Base-by-base conservation (phyloP, 2,888 invertebrate genomes). In the Archips crataeganus region DNA sequence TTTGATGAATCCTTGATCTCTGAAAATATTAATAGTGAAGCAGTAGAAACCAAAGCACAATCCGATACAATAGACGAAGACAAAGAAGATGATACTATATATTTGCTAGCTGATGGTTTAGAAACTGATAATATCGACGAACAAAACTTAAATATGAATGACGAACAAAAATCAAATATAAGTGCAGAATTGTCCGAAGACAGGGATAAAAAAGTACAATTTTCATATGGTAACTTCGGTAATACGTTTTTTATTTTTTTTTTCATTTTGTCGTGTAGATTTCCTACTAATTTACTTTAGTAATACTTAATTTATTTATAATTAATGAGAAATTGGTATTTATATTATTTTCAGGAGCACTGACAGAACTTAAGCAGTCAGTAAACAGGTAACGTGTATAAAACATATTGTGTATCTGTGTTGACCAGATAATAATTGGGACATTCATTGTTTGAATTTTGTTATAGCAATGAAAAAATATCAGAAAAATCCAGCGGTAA, bases 141-240 rank as follows among this genome's bases (percentile, higher is more conserved):
- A 13, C 11, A 60, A 45, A 47, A 42, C 1, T 61, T 15, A 15
- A 61, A 61, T 15, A 45, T 47, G 34, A 51, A 32, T 65, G 71
- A 76, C 45, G 71, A 75, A 65, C 69, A 62, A 49, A 75, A 59
- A 61, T 49, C 73, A 76, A 79, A 79, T 47, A 78, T 78, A 77
- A 79, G 77, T 79, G 80, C 74, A 78, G 84, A 82, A 76, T 77
- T 77, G 73, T 75, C 75, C 67, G 85, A 87, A 74, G 88, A 85
- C 75, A 83, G 78, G 73, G 81, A 82, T 78, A 88, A 88, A 90
- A 89, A 86, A 87, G 90, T 91, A 81, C 87, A 86, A 84, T 89
- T 90, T 88, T 87, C 85, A 82, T 62, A 82, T 80, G 79, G 80
- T 79, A 80, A 84, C 78, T 81, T 85, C 76, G 92, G 92, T 92